Evolutionary conservation across 1,140 invertebrate species (phyloP).

Genomic region (Drosophila tropicalis): DNA sequence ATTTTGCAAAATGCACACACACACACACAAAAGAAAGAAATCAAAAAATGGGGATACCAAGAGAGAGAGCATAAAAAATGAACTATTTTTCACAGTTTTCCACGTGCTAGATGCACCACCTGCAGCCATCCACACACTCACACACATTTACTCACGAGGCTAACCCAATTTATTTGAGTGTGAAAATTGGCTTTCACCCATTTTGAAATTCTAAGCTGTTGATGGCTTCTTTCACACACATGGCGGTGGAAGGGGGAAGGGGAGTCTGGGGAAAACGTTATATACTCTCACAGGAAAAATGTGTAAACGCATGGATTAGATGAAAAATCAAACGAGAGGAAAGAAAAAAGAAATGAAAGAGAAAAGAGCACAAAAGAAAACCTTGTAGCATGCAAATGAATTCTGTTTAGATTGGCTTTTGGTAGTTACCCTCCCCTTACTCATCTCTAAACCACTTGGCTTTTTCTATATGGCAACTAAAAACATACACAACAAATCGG

Average conservation of each 20-base stretch:
- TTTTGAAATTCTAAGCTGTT: slow-evolving; percentile 75
- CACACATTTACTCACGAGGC: slow-evolving; percentile 15
- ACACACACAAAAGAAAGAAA: slow-evolving; percentile 47
- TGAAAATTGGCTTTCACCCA: slow-evolving; percentile 78
- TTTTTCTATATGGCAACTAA: slow-evolving; percentile 50
- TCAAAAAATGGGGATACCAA: slow-evolving; percentile 4
- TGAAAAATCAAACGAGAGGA: slow-evolving; percentile 69
- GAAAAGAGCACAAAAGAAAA: slow-evolving; percentile 25
- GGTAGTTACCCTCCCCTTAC: background rate
- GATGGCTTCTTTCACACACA: slow-evolving; percentile 51
- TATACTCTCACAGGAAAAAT: slow-evolving; percentile 55
- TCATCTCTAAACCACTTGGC: slow-evolving; percentile 35
- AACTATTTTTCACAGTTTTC: slow-evolving; percentile 63
- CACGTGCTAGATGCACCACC: slow-evolving; percentile 62
- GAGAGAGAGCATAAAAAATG: slow-evolving; percentile 37
- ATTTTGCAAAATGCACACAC: slow-evolving; percentile 65
- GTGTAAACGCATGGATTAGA: slow-evolving; percentile 78
- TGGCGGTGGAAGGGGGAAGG: slow-evolving; percentile 39
- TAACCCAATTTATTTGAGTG: slow-evolving; percentile 81
- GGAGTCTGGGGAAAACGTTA: slow-evolving; percentile 45
- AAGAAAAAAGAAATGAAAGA: slow-evolving; percentile 17
- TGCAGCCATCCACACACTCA: slow-evolving; percentile 26
- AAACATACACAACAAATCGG: slow-evolving; percentile 61
- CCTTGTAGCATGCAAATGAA: slow-evolving; percentile 71
- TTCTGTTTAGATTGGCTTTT: slow-evolving; percentile 60